Evolutionary conservation across 2,113 vertebrate genomes (phyloP).

Genomic region (Spheniscus mendiculus): DNA sequence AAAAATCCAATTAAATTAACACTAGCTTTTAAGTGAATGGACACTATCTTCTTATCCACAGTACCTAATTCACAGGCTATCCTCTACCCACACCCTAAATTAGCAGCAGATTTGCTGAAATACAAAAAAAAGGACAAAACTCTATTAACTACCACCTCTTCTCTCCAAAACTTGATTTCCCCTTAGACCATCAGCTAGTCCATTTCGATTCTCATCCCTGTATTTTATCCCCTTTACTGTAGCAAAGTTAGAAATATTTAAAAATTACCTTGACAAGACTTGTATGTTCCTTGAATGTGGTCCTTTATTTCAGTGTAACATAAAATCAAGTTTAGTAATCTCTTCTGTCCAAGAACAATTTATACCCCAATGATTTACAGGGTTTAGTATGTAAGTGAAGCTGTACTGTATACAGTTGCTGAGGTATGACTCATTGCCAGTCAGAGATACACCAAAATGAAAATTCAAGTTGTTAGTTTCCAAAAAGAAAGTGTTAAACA

Average conservation of each 20-base stretch:
- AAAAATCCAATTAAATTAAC: conserved; percentile 32
- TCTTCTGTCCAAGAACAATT: not conserved
- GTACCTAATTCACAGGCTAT: not conserved
- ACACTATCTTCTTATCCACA: not conserved
- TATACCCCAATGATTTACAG: not conserved
- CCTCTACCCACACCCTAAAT: not conserved
- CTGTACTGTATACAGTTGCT: not conserved
- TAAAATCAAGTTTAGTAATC: not conserved
- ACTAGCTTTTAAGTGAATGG: not conserved
- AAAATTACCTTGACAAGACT: not conserved
- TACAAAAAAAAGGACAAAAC: not conserved
- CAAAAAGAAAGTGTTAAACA: not conserved
- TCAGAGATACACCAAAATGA: not conserved
- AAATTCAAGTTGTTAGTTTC: not conserved
- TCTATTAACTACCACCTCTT: not conserved
- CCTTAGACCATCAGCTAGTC: not conserved
- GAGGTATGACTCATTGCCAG: not conserved
- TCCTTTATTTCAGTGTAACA: not conserved
- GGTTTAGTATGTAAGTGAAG: not conserved
- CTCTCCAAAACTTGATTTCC: conserved; percentile 18
- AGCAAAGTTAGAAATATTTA: not conserved
- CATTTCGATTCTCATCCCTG: not conserved
- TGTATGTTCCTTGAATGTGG: not conserved
- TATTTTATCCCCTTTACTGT: not conserved
- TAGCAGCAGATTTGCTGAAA: not conserved